phyloP scores from a whole-genome alignment of 2,113 vertebrate genomes.

The Irena cyanogastra region DNA sequence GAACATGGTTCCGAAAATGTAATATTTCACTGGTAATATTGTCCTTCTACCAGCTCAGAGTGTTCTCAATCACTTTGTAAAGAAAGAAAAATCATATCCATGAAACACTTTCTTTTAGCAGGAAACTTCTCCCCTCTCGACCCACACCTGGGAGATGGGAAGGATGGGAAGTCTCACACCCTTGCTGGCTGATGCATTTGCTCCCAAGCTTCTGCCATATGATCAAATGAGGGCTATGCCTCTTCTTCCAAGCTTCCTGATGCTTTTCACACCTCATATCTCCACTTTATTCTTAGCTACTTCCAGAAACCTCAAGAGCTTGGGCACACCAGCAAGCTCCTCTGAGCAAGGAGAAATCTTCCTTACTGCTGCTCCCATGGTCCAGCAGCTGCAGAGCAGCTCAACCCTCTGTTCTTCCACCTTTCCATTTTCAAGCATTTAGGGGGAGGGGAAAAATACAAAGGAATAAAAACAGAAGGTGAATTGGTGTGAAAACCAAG shows the following conservation, averaged over 20 bases:
- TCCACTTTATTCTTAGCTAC: neutral
- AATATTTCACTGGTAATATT: neutral
- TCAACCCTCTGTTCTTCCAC: neutral
- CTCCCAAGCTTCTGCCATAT: neutral
- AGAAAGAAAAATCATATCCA: neutral
- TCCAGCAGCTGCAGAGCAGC: neutral
- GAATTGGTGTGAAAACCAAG: neutral
- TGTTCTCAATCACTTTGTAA: neutral
- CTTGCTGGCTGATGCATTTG: neutral
- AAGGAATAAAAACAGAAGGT: neutral
- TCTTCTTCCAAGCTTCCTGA: neutral
- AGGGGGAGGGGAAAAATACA: fast-evolving
- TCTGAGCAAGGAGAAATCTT: neutral
- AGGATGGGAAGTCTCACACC: neutral
- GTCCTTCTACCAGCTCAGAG: neutral
- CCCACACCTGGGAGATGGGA: neutral
- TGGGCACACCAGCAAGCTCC: neutral
- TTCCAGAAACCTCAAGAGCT: neutral
- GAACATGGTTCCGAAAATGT: neutral
- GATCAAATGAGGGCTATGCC: neutral
- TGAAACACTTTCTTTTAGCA: neutral
- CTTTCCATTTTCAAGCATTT: neutral
- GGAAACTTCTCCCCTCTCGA: neutral
- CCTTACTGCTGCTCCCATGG: neutral
- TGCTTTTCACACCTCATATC: neutral